phyloP scores from a whole-genome alignment of 2,797 vertebrate genomes.

The Leptatherina wallacei region DNA sequence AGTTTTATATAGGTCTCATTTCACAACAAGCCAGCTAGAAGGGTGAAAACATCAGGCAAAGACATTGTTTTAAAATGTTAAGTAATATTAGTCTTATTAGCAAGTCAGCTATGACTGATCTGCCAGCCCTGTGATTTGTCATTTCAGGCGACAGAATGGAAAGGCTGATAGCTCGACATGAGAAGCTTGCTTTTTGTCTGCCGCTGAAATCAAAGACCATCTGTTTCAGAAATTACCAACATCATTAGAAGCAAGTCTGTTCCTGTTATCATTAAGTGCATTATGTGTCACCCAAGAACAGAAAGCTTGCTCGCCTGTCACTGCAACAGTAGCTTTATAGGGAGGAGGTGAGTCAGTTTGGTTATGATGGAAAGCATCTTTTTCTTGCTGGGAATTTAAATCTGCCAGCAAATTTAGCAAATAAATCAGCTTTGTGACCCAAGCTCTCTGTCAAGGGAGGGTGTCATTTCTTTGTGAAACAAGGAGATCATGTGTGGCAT shows the following conservation, averaged over 20 bases:
- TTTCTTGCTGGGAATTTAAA: not conserved
- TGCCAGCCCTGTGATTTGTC: conserved; percentile 4
- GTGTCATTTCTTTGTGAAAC: not conserved
- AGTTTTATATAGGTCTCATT: not conserved
- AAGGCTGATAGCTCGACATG: conserved; percentile 8
- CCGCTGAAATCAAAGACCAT: conserved; percentile 7
- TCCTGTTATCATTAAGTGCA: conserved; percentile 7
- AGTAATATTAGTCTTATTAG: conserved; percentile 25
- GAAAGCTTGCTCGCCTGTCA: conserved; percentile 4
- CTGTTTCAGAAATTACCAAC: conserved; percentile 26
- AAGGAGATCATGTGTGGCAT: too few relatives aligned
- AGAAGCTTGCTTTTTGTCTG: conserved; percentile 3
- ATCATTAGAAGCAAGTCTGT: conserved; percentile 16
- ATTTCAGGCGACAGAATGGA: conserved; percentile 2
- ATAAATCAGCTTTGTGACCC: conserved; percentile 15
- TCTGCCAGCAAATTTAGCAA: conserved; percentile 6
- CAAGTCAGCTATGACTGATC: conserved; percentile 2
- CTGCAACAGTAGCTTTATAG: not conserved
- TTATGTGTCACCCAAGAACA: conserved; percentile 7
- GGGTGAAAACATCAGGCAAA: conserved; percentile 6
- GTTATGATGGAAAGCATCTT: not conserved
- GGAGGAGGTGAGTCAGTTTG: not conserved
- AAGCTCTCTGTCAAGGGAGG: conserved; percentile 6
- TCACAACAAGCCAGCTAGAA: conserved; percentile 3
- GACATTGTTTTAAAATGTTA: conserved; percentile 13